Percentiles rank a stretch among this genome's conserved stretches.
Evolutionary conservation across 2,888 invertebrate genomes (phyloP).

Genomic region (Acheta domesticus): DNA sequence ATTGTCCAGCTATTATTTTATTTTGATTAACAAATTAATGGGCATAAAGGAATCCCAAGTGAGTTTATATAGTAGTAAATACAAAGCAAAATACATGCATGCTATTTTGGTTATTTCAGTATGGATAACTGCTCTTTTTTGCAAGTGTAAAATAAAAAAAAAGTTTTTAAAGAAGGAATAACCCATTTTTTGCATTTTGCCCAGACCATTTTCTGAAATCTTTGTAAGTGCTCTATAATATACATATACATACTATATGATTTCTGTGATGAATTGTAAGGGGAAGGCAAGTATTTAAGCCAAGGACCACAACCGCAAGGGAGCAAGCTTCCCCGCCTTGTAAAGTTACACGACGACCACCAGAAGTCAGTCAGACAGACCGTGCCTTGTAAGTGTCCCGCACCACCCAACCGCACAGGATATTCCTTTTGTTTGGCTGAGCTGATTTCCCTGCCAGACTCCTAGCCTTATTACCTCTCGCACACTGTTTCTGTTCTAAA

Average conservation of each 20-base stretch:
- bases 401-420: slow-evolving; percentile 2
- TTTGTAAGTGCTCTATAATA: slow-evolving; percentile 4
- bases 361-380: slow-evolving; percentile 34
- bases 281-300: slow-evolving; percentile 20
- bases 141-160: background rate
- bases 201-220: slow-evolving; percentile 19
- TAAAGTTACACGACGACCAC: slow-evolving; percentile 31
- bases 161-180: background rate
- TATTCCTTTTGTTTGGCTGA: slow-evolving; percentile 23
- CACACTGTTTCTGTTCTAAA: background rate
- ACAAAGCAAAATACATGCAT: slow-evolving; percentile 20
- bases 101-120: background rate
- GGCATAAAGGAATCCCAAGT: slow-evolving; percentile 4
- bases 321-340: slow-evolving; percentile 33
- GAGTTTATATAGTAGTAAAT: background rate
- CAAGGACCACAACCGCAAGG: slow-evolving; percentile 21
- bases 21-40: background rate
- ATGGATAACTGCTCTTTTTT: slow-evolving; percentile 25
- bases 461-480: background rate
- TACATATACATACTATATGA: slow-evolving; percentile 30
- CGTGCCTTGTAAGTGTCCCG: slow-evolving; percentile 37
- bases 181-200: slow-evolving; percentile 31
- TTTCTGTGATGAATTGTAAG: slow-evolving; percentile 35
- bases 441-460: slow-evolving; percentile 20
- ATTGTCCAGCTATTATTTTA: background rate